Conservation (phyloP, 1,140 invertebrate genomes). For the Drosophila punjabiensis region DNA sequence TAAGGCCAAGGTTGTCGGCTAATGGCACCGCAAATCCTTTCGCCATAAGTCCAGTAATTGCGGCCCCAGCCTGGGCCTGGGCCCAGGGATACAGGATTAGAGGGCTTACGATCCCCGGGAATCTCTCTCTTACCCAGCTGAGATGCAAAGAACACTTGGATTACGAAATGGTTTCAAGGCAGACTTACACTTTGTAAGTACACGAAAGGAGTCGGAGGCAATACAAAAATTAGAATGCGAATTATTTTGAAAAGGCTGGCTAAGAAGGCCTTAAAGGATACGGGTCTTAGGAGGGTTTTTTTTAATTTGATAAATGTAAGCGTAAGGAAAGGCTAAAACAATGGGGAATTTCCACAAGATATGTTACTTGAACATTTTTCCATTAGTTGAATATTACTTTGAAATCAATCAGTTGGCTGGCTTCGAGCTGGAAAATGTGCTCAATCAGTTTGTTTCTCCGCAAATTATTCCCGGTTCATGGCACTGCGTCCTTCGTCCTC, state of each 20-base stretch:
- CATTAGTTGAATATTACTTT: not conserved
- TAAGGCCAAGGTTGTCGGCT: slow-evolving; percentile 11
- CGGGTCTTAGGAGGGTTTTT: not conserved
- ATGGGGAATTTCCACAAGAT: not conserved
- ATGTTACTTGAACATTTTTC: not conserved
- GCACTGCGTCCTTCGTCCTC: slow-evolving; percentile 18
- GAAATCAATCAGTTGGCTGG: slow-evolving; percentile 15
- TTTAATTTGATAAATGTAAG: not conserved
- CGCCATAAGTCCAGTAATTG: slow-evolving; percentile 40
- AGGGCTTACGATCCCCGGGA: not conserved
- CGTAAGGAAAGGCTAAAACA: not conserved
- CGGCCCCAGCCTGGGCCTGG: not conserved
- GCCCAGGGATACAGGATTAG: slow-evolving; percentile 20
- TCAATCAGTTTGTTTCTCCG: slow-evolving; percentile 39
- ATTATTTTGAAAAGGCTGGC: not conserved
- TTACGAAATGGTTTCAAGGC: not conserved
- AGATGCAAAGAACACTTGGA: slow-evolving; percentile 17
- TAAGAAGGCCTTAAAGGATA: not conserved
- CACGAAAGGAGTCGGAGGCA: not conserved
- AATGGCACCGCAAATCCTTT: slow-evolving; percentile 36
- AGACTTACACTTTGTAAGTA: slow-evolving; percentile 5
- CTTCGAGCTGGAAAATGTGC: not conserved
- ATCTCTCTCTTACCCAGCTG: not conserved
- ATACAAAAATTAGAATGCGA: slow-evolving; percentile 4
- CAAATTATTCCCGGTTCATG: slow-evolving; percentile 56